Evolutionary conservation across 1,140 invertebrate genomes (phyloP).

Genomic region (Chelonus insularis): DNA sequence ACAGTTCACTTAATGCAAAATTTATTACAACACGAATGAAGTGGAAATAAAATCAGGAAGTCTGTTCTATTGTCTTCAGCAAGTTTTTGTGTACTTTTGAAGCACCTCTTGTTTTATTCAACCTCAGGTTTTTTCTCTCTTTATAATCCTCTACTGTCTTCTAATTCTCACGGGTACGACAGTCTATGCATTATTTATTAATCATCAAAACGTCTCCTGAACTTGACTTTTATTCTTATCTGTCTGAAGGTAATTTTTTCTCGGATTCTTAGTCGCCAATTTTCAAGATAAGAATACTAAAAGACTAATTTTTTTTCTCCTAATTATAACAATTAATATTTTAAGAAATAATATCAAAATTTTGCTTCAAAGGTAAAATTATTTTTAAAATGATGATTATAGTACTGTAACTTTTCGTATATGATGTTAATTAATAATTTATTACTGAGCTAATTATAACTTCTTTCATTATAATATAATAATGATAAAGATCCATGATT

Average conservation of each 20-base stretch:
- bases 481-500: too few relatives aligned
- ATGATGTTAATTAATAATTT: too few relatives aligned
- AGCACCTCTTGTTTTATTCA: conserved; percentile 26
- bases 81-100: conserved; percentile 4
- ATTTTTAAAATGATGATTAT: too few relatives aligned
- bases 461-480: too few relatives aligned
- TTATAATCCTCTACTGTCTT: background rate
- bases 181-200: conserved; percentile 29
- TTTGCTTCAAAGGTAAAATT: too few relatives aligned
- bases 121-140: background rate
- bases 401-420: too few relatives aligned
- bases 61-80: background rate
- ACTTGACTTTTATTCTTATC: conserved; percentile 8
- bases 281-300: too few relatives aligned
- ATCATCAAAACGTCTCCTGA: conserved; percentile 4
- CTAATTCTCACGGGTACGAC: conserved; percentile 16
- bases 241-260: background rate
- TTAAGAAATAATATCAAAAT: too few relatives aligned
- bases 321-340: too few relatives aligned
- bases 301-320: too few relatives aligned
- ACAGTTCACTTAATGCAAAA: conserved; percentile 22
- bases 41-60: conserved; percentile 24
- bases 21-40: conserved; percentile 27
- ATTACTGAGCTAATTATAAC: too few relatives aligned
- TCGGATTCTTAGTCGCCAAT: too few relatives aligned